phyloP scores from a whole-genome alignment of 2,797 vertebrate species.

The Chrysocyon brachyurus region DNA sequence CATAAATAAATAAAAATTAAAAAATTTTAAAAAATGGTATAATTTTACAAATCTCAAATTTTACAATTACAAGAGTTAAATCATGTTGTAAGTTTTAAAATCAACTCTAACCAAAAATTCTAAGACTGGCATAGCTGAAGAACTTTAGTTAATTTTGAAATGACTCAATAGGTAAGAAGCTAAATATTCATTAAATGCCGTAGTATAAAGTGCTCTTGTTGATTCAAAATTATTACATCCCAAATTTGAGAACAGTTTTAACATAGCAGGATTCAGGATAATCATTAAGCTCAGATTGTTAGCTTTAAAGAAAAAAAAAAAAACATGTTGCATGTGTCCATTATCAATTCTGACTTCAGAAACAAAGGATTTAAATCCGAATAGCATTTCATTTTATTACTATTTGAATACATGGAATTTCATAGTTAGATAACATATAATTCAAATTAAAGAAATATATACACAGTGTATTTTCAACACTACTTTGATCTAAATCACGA shows the following conservation, averaged over 20 bases:
- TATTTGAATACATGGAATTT: conserved; percentile 69
- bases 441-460: not conserved
- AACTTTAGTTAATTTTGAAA: conserved; percentile 64
- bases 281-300: conserved; percentile 71
- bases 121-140: conserved; percentile 42
- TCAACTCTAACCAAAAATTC: conserved; percentile 43
- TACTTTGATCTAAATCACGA: not conserved
- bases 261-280: conserved; percentile 70
- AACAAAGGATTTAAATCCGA: conserved; percentile 81
- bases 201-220: conserved; percentile 58
- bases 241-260: conserved; percentile 75
- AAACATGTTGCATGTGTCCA: conserved; percentile 71
- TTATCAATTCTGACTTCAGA: conserved; percentile 79
- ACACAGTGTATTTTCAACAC: not conserved
- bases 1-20: too few relatives aligned
- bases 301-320: conserved; percentile 72
- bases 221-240: conserved; percentile 64
- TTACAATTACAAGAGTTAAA: conserved; percentile 13
- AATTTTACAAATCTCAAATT: conserved; percentile 59
- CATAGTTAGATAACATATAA: conserved; percentile 64
- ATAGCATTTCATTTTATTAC: conserved; percentile 65
- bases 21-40: not conserved
- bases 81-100: conserved; percentile 18
- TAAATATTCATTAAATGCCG: conserved; percentile 42
- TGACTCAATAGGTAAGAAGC: conserved; percentile 35